A percentile compares a stretch with the other conserved stretches of the same genome.
phyloP scores from a whole-genome alignment of 2,113 vertebrate genomes.

The Mobula birostris region DNA sequence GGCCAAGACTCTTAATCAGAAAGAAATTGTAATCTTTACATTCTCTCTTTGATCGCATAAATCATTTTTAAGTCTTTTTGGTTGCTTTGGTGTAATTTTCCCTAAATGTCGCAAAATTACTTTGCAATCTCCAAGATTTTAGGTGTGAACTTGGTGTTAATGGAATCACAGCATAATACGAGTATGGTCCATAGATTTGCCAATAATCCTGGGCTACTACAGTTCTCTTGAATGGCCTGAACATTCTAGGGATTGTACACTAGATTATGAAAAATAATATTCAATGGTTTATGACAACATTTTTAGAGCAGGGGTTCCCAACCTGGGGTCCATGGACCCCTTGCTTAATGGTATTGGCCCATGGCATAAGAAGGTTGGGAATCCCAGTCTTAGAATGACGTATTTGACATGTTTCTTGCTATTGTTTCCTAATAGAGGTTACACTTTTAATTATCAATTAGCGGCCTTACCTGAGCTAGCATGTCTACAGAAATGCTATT shows the following conservation, averaged over 20 bases:
- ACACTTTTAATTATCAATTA: no score
- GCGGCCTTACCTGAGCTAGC: background rate
- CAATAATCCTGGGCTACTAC: no score
- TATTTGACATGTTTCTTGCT: no score
- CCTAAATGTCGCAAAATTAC: no score
- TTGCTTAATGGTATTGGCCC: no score
- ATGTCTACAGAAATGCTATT: background rate
- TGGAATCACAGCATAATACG: background rate
- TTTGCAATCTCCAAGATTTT: background rate
- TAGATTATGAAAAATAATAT: background rate
- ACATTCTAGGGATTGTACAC: background rate
- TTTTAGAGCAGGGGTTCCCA: no score
- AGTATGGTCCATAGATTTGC: background rate
- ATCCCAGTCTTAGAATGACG: no score
- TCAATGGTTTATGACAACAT: background rate
- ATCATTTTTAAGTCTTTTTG: background rate
- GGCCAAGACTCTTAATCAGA: no score
- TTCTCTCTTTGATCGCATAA: background rate
- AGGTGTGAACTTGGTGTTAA: background rate
- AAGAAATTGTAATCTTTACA: background rate
- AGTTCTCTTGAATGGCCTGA: background rate
- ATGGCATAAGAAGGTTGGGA: no score
- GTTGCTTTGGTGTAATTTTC: background rate
- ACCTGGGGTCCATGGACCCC: no score
- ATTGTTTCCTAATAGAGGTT: no score